These are phyloP conservation scores for Drosophila ficusphila DNA, from an alignment of 1,140 invertebrate genomes.

Conservation along the genomic window DNA sequence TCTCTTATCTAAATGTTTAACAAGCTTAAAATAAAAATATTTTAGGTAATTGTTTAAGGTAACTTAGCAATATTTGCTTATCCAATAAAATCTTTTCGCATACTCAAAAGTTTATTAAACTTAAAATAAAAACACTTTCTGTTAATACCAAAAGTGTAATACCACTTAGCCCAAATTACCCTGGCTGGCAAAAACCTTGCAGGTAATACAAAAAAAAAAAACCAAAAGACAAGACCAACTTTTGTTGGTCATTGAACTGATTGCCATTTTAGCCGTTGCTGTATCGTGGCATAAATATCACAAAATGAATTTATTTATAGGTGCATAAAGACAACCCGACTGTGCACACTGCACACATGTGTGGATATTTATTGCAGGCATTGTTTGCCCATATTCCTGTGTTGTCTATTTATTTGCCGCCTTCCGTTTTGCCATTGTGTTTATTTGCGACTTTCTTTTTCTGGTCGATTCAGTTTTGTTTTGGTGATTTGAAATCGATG, in stretches of 20 bases:
- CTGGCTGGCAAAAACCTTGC: not conserved
- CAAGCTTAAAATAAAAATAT: too few relatives aligned
- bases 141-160: not conserved
- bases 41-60: too few relatives aligned
- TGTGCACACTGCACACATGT: constrained; percentile 29
- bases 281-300: constrained; percentile 62
- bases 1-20: too few relatives aligned
- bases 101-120: not conserved
- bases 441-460: constrained; percentile 50
- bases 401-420: constrained; percentile 50
- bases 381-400: constrained; percentile 34
- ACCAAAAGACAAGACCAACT: constrained; percentile 45
- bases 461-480: constrained; percentile 31
- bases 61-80: too few relatives aligned
- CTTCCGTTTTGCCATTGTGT: constrained; percentile 41
- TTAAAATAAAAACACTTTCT: not conserved
- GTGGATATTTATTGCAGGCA: constrained; percentile 53
- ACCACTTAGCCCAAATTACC: not conserved
- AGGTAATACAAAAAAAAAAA: not conserved
- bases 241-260: constrained; percentile 67
- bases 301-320: constrained; percentile 52
- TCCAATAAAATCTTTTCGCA: too few relatives aligned
- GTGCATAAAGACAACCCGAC: constrained; percentile 22
- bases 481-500: constrained; percentile 75
- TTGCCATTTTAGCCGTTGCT: constrained; percentile 63